Conservation (phyloP, 2,888 invertebrate genomes). For the Plutella xylostella region DNA sequence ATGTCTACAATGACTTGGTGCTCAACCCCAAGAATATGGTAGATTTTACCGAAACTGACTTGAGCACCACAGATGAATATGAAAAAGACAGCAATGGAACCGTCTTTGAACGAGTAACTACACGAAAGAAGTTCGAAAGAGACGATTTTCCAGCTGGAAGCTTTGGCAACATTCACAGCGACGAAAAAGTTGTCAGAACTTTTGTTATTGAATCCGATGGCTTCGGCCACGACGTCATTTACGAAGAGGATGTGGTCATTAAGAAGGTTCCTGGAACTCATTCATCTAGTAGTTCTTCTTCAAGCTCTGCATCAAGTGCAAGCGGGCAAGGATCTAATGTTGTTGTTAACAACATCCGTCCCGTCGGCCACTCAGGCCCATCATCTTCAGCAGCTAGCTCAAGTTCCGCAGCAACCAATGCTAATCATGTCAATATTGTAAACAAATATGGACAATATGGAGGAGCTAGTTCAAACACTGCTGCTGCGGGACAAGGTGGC, state of each 20-base stretch:
- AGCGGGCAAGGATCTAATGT: neutral
- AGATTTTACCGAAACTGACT: constrained; percentile 22
- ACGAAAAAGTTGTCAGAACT: constrained; percentile 26
- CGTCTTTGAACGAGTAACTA: constrained; percentile 23
- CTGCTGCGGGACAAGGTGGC: neutral
- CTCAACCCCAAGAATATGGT: constrained; percentile 12
- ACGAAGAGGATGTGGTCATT: constrained; percentile 35
- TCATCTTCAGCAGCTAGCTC: neutral
- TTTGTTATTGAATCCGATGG: constrained; percentile 29
- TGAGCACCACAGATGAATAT: constrained; percentile 24
- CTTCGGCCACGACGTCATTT: constrained; percentile 29
- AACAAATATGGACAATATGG: neutral
- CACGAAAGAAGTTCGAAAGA: constrained; percentile 24
- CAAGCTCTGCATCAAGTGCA: neutral
- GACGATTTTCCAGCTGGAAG: constrained; percentile 10
- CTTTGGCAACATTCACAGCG: constrained; percentile 18
- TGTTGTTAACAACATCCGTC: neutral
- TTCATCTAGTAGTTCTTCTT: constrained; percentile 6
- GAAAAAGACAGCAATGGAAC: constrained; percentile 24
- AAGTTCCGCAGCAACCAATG: neutral
- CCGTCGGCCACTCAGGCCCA: neutral
- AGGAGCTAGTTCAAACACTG: neutral
- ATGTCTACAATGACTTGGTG: constrained; percentile 21
- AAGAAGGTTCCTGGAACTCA: neutral
- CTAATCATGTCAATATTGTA: neutral